phyloP scores from a whole-genome alignment of 2,113 vertebrate genomes.

The Puffinus mauretanicus region DNA sequence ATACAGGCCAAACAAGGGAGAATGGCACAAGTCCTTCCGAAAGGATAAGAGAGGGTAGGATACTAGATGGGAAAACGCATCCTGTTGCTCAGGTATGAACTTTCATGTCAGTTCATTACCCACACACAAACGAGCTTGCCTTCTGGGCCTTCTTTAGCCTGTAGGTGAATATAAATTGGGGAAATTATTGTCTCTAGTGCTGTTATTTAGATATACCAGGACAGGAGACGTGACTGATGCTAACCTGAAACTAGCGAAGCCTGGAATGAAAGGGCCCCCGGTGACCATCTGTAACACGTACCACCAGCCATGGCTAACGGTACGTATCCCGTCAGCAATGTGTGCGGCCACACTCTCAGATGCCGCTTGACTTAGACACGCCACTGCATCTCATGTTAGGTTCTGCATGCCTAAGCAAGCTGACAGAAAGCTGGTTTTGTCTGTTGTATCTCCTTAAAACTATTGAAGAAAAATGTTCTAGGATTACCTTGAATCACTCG shows the following conservation, averaged over 20 bases:
- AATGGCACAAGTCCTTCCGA: background rate
- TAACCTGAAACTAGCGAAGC: background rate
- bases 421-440: background rate
- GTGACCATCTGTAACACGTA: accelerated
- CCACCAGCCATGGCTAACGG: background rate
- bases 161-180: background rate
- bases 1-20: background rate
- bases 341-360: too few species aligned
- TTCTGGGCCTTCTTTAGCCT: background rate
- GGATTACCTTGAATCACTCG: background rate
- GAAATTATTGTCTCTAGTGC: background rate
- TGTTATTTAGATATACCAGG: background rate
- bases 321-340: background rate
- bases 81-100: background rate
- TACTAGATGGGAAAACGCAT: background rate
- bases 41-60: background rate
- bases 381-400: accelerated
- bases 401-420: background rate
- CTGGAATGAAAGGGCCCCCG: background rate
- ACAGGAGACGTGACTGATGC: background rate
- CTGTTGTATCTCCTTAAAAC: background rate
- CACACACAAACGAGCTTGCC: background rate
- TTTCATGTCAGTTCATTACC: background rate
- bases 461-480: background rate
- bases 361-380: background rate